Percentiles rank a stretch among this genome's conserved stretches.
Evolutionary conservation across 2,888 invertebrate species (phyloP).

Genomic region (Gerosis bhagava): DNA sequence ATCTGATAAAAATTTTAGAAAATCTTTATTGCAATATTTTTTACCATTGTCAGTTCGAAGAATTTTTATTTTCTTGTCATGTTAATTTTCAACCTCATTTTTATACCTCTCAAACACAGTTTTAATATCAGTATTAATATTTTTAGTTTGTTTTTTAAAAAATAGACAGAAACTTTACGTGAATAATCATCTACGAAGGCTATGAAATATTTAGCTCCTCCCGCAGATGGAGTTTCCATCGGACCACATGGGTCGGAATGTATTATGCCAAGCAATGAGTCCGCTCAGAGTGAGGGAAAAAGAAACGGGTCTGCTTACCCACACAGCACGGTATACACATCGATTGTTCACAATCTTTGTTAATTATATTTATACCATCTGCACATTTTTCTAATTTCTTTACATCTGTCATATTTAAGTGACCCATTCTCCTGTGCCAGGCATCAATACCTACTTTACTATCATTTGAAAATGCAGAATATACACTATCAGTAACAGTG

Average conservation of each 20-base stretch:
- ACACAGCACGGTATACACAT: conserved; percentile 21
- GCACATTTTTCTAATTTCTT: conserved; percentile 28
- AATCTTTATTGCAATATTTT: conserved; percentile 25
- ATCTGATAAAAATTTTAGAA: too few species aligned
- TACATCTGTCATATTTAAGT: conserved; percentile 5
- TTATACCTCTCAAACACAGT: conserved; percentile 28
- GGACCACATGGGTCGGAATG: conserved; percentile 51
- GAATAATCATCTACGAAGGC: conserved; percentile 48
- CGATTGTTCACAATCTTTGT: conserved; percentile 6
- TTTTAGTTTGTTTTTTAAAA: conserved; percentile 38
- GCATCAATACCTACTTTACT: neutral
- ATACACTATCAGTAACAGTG: conserved; percentile 18
- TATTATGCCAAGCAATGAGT: conserved; percentile 41
- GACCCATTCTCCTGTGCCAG: conserved; percentile 21
- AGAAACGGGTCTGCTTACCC: conserved; percentile 25
- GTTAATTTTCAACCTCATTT: conserved; percentile 26
- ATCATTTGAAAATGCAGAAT: neutral
- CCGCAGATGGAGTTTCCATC: conserved; percentile 44
- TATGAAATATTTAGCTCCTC: conserved; percentile 46
- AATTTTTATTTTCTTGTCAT: conserved; percentile 22
- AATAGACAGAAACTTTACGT: conserved; percentile 41
- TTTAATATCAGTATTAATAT: too few species aligned
- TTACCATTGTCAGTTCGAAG: conserved; percentile 19
- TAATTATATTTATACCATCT: conserved; percentile 28
- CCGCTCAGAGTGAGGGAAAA: conserved; percentile 19